Evolutionary conservation across 1,140 invertebrate genomes (phyloP).

Genomic region (Conus betulinus): DNA sequence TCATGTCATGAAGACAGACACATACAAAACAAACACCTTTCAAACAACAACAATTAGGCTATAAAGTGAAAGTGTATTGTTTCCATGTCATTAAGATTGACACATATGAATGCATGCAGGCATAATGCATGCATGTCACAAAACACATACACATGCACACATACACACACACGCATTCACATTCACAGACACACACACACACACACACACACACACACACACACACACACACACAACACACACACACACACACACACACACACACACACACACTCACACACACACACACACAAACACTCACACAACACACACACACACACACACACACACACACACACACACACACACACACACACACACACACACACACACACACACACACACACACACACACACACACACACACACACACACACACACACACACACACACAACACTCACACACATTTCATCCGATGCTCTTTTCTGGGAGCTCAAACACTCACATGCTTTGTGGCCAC

Average conservation of each 20-base stretch:
- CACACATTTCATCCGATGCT: background rate
- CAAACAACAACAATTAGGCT: background rate
- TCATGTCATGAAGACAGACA: too few species aligned
- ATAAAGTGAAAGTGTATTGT: too few species aligned
- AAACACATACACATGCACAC: background rate
- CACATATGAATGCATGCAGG: too few species aligned
- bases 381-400: too few species aligned
- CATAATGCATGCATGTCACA: too few species aligned
- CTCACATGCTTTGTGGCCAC: constrained; percentile 67
- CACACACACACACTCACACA: background rate
- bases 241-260: background rate
- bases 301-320: too few species aligned
- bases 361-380: too few species aligned
- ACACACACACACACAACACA: background rate
- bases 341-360: too few species aligned
- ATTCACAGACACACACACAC: background rate
- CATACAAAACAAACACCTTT: background rate
- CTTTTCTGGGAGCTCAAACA: background rate
- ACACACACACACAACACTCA: constrained; percentile 18
- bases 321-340: too few species aligned
- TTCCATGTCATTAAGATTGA: too few species aligned
- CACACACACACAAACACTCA: too few species aligned
- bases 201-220: background rate
- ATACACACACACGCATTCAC: background rate
- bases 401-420: background rate